Percentiles rank a stretch among this genome's conserved stretches.
phyloP scores from a whole-genome alignment of 2,113 vertebrate genomes.

The Typhlomys cinereus region DNA sequence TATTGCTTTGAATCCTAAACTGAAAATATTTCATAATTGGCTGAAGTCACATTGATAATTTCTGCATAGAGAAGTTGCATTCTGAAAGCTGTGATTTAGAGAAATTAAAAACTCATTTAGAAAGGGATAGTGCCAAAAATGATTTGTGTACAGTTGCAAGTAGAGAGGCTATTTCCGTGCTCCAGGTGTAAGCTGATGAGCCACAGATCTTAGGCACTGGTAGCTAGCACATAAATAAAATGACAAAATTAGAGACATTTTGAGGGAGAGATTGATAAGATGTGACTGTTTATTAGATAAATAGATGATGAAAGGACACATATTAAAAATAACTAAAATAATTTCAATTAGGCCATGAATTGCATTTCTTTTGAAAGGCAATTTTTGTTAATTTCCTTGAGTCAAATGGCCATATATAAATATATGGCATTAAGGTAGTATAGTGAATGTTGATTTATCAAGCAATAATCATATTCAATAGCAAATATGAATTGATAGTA shows the following conservation, averaged over 20 bases:
- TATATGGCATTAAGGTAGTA: not conserved
- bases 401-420: constrained; percentile 11
- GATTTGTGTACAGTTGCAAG: constrained; percentile 61
- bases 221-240: constrained; percentile 55
- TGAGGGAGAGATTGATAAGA: constrained; percentile 41
- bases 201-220: constrained; percentile 26
- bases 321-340: constrained; percentile 52
- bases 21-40: constrained; percentile 1
- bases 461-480: not conserved
- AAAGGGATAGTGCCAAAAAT: constrained; percentile 65
- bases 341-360: not conserved
- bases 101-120: constrained; percentile 69
- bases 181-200: constrained; percentile 75
- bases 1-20: constrained; percentile 1
- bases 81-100: constrained; percentile 68
- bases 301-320: not conserved
- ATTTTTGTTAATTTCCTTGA: not conserved
- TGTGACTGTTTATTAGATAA: constrained; percentile 49
- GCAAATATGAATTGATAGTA: not conserved
- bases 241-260: constrained; percentile 57
- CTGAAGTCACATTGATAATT: constrained; percentile 44
- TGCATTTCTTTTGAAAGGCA: not conserved
- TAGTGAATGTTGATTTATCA: not conserved
- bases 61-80: constrained; percentile 59
- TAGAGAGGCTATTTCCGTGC: constrained; percentile 73